These are phyloP conservation scores for Dasypolia templi DNA, from an alignment of 2,888 invertebrate species.

Conservation along the genomic window DNA sequence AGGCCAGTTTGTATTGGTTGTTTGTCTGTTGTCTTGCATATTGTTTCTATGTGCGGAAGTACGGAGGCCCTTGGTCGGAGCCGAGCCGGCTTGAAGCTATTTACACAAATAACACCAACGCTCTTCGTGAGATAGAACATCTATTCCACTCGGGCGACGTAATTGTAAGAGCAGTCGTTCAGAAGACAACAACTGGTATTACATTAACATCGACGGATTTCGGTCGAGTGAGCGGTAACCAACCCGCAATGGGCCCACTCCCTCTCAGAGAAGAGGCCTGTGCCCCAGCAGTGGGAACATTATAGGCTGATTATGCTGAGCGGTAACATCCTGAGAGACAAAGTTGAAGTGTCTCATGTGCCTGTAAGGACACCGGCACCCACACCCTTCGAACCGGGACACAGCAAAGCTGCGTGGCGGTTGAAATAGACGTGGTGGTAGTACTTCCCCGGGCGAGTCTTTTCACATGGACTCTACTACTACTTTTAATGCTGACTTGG, in stretches of 20 bases:
- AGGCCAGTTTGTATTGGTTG: neutral
- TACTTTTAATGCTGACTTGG: neutral
- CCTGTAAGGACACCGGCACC: conserved; percentile 29
- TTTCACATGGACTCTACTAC: conserved; percentile 46
- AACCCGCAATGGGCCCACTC: neutral
- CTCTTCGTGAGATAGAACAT: neutral
- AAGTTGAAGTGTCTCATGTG: conserved; percentile 23
- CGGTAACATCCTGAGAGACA: conserved; percentile 19
- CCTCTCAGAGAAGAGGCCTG: neutral
- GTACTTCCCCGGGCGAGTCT: conserved; percentile 45
- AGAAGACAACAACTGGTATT: neutral
- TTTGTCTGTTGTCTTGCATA: no score
- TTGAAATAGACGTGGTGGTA: conserved; percentile 38
- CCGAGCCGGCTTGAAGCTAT: neutral
- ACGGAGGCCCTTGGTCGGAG: neutral
- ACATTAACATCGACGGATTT: neutral
- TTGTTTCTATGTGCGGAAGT: neutral
- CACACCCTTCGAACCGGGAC: conserved; percentile 19
- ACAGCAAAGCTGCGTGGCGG: neutral
- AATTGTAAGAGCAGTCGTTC: neutral
- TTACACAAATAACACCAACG: neutral
- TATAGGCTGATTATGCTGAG: neutral
- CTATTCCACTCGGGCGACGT: neutral
- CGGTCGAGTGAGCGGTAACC: neutral
- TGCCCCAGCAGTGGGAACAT: neutral